Evolutionary conservation across 1,140 invertebrate genomes (phyloP).

Genomic region (Acromyrmex echinatior): DNA sequence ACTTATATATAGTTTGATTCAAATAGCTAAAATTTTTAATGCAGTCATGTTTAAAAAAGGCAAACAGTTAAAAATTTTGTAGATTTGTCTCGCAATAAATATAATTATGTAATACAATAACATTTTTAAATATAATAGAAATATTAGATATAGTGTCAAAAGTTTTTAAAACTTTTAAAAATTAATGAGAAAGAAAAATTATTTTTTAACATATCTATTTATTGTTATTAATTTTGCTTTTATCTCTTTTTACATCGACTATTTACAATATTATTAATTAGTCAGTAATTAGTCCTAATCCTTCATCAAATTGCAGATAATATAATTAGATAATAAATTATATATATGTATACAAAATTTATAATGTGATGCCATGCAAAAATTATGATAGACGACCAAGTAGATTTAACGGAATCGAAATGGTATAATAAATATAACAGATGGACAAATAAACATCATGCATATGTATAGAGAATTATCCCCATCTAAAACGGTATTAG

Average conservation of each 20-base stretch:
- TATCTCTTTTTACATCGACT: not conserved
- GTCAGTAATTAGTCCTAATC: not conserved
- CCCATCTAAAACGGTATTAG: not conserved
- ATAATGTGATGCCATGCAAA: not conserved
- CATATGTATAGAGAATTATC: slow-evolving; percentile 16
- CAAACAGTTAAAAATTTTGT: not conserved
- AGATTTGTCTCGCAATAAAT: not conserved
- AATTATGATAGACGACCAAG: slow-evolving; percentile 14
- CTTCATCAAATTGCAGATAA: not conserved
- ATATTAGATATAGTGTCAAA: not conserved
- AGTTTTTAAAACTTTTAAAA: not conserved
- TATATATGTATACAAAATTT: not conserved
- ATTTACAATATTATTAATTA: not conserved
- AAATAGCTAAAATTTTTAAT: slow-evolving; percentile 15
- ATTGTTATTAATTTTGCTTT: not conserved
- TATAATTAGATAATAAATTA: not conserved
- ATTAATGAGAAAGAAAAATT: not conserved
- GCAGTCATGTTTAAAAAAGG: not conserved
- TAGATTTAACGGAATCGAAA: slow-evolving; percentile 21
- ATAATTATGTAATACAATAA: not conserved
- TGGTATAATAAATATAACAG: slow-evolving; percentile 19
- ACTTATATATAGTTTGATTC: not conserved
- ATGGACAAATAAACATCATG: slow-evolving; percentile 14
- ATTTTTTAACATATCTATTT: not conserved
- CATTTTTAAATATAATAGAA: not conserved